These are phyloP conservation scores for Lethrus apterus DNA, from an alignment of 1,140 invertebrate genomes.

Conservation along the genomic window DNA sequence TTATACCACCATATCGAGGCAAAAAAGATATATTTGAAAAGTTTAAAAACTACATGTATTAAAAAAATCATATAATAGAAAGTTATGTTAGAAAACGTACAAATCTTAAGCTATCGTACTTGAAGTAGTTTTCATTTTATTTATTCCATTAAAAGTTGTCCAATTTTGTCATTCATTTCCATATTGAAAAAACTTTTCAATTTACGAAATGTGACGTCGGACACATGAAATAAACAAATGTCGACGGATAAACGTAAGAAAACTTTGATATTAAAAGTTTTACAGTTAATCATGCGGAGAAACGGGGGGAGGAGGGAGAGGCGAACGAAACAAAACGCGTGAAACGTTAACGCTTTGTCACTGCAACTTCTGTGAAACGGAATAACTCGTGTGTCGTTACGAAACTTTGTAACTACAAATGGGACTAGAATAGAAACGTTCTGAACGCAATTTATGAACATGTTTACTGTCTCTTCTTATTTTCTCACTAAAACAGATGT, in stretches of 20 bases:
- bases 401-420: conserved; percentile 16
- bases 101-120: too few species aligned
- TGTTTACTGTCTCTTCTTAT: too few species aligned
- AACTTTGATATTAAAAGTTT: conserved; percentile 4
- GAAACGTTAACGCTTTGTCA: conserved; percentile 10
- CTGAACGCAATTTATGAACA: conserved; percentile 15
- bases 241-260: not conserved
- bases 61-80: too few species aligned
- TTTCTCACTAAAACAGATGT: too few species aligned
- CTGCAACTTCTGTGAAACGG: conserved; percentile 9
- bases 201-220: not conserved
- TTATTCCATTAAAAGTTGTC: not conserved
- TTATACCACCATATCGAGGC: not conserved
- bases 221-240: not conserved
- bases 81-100: too few species aligned
- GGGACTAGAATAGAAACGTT: conserved; percentile 11
- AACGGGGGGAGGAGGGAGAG: not conserved
- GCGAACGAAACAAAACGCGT: conserved; percentile 2
- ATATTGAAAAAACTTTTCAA: not conserved
- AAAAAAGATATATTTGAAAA: too few species aligned
- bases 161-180: not conserved
- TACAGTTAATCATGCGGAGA: conserved; percentile 12
- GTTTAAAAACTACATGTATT: too few species aligned
- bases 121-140: too few species aligned
- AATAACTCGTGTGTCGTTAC: conserved; percentile 12